Percentiles rank a stretch among this genome's conserved stretches.
Evolutionary conservation across 2,113 vertebrate genomes (phyloP).

Genomic region (Sardina pilchardus): DNA sequence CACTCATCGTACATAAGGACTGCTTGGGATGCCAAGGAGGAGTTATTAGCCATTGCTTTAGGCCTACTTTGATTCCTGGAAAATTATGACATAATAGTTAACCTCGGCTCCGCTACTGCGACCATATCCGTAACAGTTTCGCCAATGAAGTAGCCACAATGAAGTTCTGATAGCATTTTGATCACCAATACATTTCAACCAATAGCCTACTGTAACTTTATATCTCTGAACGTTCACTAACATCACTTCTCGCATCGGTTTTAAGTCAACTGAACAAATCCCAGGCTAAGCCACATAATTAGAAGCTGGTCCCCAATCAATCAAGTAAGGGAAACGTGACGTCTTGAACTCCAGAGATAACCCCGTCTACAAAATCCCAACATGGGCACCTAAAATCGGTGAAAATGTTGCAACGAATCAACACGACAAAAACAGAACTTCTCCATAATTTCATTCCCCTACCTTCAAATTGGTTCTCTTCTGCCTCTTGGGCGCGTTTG

Average conservation of each 20-base stretch:
- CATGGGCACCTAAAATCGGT: not conserved
- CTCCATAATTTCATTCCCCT: not conserved
- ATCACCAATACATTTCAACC: too few relatives aligned
- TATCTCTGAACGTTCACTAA: too few relatives aligned
- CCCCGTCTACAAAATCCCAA: not conserved
- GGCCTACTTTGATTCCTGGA: not conserved
- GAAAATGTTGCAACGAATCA: not conserved
- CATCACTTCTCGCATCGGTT: too few relatives aligned
- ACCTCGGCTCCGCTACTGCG: not conserved
- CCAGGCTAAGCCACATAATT: too few relatives aligned
- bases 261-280: too few relatives aligned
- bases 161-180: too few relatives aligned
- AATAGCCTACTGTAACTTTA: too few relatives aligned
- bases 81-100: not conserved
- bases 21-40: conserved; percentile 76
- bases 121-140: not conserved
- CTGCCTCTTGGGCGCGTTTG: not conserved
- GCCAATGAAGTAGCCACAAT: too few relatives aligned
- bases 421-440: not conserved
- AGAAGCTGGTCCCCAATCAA: too few relatives aligned
- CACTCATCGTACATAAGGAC: conserved; percentile 78
- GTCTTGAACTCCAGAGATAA: too few relatives aligned
- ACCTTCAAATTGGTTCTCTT: not conserved
- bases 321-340: too few relatives aligned
- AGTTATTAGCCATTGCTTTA: conserved; percentile 73